Evolutionary conservation across 2,797 vertebrate genomes (phyloP).

Genomic region (Taeniopygia guttata): DNA sequence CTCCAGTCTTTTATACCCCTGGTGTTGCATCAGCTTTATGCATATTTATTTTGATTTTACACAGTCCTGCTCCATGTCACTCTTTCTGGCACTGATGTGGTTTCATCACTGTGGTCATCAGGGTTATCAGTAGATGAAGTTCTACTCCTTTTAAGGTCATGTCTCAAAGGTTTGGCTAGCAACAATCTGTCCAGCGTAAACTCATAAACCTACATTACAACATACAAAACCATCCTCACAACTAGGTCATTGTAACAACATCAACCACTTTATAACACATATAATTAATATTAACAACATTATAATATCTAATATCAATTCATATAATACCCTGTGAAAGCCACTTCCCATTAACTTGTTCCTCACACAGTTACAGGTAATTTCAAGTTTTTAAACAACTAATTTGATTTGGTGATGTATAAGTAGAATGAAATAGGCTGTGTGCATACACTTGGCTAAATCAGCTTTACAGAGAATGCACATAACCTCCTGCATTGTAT

Average conservation of each 20-base stretch:
- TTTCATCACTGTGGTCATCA: not conserved
- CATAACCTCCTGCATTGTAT: not conserved
- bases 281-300: not conserved
- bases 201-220: not conserved
- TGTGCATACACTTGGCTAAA: not conserved
- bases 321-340: not conserved
- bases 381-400: not conserved
- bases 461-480: not conserved
- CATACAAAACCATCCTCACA: not conserved
- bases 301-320: not conserved
- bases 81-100: rapidly evolving
- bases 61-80: not conserved
- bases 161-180: not conserved
- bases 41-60: not conserved
- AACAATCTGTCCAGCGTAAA: not conserved
- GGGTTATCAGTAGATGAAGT: not conserved
- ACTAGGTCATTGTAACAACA: not conserved
- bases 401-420: not conserved
- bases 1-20: not conserved
- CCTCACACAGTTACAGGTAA: not conserved
- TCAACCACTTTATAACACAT: not conserved
- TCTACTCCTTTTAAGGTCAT: not conserved
- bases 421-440: not conserved
- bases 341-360: not conserved
- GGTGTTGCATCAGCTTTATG: too few species aligned